These are phyloP conservation scores for Acleris holmiana DNA, from an alignment of 2,888 invertebrate species.

Conservation along the genomic window DNA sequence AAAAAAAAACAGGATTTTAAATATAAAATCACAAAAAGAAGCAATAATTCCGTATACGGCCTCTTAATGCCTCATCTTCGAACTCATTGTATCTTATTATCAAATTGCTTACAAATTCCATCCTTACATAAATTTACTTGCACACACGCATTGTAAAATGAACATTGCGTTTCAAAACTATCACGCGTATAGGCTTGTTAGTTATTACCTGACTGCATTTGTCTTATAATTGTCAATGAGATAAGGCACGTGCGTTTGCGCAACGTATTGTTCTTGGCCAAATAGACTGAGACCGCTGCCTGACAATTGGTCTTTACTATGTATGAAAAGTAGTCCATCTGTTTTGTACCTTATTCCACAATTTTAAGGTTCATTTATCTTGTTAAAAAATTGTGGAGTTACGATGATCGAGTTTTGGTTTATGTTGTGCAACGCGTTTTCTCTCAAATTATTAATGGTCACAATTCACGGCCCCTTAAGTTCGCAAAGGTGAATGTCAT, in stretches of 20 bases:
- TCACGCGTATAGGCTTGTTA: not conserved
- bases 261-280: slow-evolving; percentile 56
- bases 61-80: no score
- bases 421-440: slow-evolving; percentile 53
- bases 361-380: no score
- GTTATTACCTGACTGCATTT: not conserved
- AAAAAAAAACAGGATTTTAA: no score
- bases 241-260: slow-evolving; percentile 56
- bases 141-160: not conserved
- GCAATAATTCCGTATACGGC: no score
- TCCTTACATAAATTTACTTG: no score
- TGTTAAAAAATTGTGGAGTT: no score
- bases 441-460: slow-evolving; percentile 38
- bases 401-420: slow-evolving; percentile 29
- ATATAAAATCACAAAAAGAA: no score
- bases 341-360: no score
- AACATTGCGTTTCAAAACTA: not conserved
- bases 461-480: slow-evolving; percentile 17
- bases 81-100: no score
- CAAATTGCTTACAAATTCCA: no score
- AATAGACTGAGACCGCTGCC: slow-evolving; percentile 54
- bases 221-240: slow-evolving; percentile 39
- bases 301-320: no score
- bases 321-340: no score
- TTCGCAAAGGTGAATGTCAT: slow-evolving; percentile 17